phyloP scores from a whole-genome alignment of 2,113 vertebrate genomes.

The Falcunculus frontatus region DNA sequence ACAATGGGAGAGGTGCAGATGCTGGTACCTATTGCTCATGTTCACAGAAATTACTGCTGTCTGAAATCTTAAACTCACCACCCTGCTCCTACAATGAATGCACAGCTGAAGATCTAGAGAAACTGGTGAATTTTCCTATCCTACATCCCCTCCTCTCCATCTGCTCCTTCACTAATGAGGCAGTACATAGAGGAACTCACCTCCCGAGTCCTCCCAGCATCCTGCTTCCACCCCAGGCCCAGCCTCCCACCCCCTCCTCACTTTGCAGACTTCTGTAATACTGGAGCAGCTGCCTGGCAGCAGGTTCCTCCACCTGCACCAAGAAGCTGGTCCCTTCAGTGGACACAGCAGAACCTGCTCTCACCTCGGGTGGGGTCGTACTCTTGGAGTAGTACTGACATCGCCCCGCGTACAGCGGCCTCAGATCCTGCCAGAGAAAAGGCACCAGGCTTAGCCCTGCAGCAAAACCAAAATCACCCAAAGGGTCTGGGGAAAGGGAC shows the following conservation, averaged over 20 bases:
- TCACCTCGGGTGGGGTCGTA: slow-evolving; percentile 72
- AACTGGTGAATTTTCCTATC: not conserved
- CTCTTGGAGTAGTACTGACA: slow-evolving; percentile 89
- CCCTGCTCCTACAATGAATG: not conserved
- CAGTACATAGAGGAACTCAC: not conserved
- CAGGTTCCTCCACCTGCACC: not conserved
- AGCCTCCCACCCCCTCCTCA: not conserved
- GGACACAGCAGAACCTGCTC: not conserved
- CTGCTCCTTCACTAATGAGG: not conserved
- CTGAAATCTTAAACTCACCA: not conserved
- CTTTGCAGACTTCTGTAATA: not conserved
- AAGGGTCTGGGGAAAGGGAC: not conserved
- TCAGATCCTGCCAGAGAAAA: slow-evolving; percentile 82
- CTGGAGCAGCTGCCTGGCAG: not conserved
- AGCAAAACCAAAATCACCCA: not conserved
- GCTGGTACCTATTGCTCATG: not conserved
- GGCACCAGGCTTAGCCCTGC: not conserved
- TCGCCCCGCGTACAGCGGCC: slow-evolving; percentile 88
- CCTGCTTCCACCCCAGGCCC: not conserved
- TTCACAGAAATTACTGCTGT: not conserved
- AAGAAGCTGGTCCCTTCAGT: not conserved
- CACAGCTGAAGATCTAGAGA: not conserved
- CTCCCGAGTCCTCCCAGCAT: accelerated
- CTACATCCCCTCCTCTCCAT: not conserved
- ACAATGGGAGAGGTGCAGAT: not conserved